Evolutionary conservation across 2,797 vertebrate genomes (phyloP).

Genomic region (Siniperca undulata): DNA sequence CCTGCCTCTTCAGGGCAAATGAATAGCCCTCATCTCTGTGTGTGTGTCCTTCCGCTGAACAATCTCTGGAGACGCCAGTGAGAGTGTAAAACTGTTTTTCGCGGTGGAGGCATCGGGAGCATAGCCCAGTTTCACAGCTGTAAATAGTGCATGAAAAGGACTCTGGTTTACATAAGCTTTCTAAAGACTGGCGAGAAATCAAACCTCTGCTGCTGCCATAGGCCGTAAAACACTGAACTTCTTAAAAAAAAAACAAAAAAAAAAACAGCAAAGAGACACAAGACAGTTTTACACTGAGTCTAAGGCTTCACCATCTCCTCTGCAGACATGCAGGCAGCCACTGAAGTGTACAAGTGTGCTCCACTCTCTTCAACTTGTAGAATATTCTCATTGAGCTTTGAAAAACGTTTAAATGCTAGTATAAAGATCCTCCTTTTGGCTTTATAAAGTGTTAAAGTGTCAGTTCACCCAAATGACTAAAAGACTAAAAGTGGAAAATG

Average conservation of each 20-base stretch:
- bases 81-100: conserved; percentile 69
- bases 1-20: conserved; percentile 29
- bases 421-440: neutral
- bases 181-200: conserved; percentile 49
- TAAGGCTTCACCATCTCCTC: neutral
- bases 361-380: neutral
- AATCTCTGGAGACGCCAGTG: conserved; percentile 61
- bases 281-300: conserved; percentile 2
- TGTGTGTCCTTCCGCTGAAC: conserved; percentile 33
- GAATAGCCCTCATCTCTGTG: conserved; percentile 34
- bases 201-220: conserved; percentile 39
- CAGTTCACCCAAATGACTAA: neutral
- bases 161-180: conserved; percentile 64
- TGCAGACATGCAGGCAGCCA: neutral
- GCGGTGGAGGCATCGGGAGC: conserved; percentile 46
- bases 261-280: conserved; percentile 15
- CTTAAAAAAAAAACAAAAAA: neutral
- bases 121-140: conserved; percentile 77
- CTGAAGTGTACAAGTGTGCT: neutral
- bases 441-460: neutral
- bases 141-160: conserved; percentile 78
- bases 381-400: neutral
- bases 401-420: neutral
- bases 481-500: neutral
- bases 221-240: conserved; percentile 34